These are phyloP conservation scores for Phenacoccus solenopsis DNA, from an alignment of 1,140 invertebrate species.

Conservation along the genomic window DNA sequence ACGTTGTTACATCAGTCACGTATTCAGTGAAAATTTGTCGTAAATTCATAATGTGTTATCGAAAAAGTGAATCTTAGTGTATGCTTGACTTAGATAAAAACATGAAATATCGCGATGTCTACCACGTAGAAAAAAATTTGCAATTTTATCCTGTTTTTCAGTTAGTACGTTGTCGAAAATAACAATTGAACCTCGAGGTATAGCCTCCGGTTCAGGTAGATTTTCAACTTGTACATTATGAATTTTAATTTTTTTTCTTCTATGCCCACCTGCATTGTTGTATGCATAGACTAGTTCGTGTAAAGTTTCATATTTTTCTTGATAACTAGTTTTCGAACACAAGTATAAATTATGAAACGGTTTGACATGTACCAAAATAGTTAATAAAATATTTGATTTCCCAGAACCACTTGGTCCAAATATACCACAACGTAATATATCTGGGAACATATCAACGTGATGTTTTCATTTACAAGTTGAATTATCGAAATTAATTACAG, in stretches of 20 bases:
- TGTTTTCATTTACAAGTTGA: neutral
- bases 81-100: conserved; percentile 35
- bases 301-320: neutral
- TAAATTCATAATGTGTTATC: too few relatives aligned
- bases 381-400: conserved; percentile 10
- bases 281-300: neutral
- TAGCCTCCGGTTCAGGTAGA: neutral
- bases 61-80: conserved; percentile 32
- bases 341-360: neutral
- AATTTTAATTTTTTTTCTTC: neutral
- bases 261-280: neutral
- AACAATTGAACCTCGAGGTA: conserved; percentile 25
- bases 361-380: neutral
- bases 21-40: too few relatives aligned
- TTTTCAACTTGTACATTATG: neutral
- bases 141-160: conserved; percentile 27
- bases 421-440: neutral
- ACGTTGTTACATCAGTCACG: too few relatives aligned
- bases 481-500: too few relatives aligned
- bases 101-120: conserved; percentile 31
- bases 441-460: neutral
- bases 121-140: conserved; percentile 32
- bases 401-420: neutral
- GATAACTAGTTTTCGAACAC: neutral
- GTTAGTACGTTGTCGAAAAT: conserved; percentile 34